Evolutionary conservation across 2,113 vertebrate species (phyloP).

Genomic region (Alosa alosa): DNA sequence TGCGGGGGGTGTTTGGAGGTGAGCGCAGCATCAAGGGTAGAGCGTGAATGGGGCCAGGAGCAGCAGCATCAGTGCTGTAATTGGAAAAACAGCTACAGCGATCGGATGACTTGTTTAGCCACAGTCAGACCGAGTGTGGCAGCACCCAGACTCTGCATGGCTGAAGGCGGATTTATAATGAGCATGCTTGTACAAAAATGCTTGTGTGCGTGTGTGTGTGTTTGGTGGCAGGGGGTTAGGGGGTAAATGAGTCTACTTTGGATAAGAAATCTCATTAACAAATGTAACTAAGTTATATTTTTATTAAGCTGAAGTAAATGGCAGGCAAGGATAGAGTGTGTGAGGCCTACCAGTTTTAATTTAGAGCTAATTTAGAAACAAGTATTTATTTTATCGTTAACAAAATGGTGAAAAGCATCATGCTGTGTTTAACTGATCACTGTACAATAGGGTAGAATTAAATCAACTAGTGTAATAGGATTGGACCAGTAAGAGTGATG

Average conservation of each 20-base stretch:
- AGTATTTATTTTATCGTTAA: neutral
- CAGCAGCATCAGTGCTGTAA: neutral
- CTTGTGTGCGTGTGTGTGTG: no score
- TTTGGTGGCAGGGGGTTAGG: neutral
- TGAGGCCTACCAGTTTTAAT: no score
- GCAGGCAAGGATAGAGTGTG: neutral
- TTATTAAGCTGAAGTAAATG: neutral
- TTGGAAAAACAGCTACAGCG: conserved; percentile 15
- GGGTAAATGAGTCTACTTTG: neutral
- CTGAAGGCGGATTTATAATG: neutral
- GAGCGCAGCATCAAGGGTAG: neutral
- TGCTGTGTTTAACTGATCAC: neutral
- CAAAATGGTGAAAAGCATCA: neutral
- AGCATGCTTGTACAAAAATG: no score
- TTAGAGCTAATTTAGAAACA: neutral
- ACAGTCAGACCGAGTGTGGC: neutral
- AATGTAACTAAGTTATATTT: neutral
- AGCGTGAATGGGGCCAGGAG: neutral
- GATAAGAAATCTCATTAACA: neutral
- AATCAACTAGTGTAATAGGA: neutral
- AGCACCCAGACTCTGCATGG: neutral
- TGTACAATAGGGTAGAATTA: neutral
- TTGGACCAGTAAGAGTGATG: neutral
- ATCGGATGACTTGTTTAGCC: conserved; percentile 30
- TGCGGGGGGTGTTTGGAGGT: conserved; percentile 15